Evolutionary conservation across 2,797 vertebrate genomes (phyloP).

Genomic region (Mormyrus hasselquistii): DNA sequence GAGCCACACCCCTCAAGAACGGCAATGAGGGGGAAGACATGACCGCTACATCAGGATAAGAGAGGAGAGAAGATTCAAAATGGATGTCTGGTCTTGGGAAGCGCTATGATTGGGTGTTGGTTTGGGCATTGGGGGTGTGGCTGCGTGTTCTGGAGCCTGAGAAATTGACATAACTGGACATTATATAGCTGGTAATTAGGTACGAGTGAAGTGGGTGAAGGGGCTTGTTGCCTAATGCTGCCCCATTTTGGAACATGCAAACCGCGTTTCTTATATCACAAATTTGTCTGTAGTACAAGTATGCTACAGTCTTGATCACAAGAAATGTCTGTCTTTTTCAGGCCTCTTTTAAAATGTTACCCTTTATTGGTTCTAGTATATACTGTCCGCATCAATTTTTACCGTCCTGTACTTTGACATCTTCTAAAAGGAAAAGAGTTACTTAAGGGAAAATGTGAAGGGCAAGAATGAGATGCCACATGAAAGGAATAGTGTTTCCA

Average conservation of each 20-base stretch:
- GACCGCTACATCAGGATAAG: not conserved
- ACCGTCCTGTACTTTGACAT: not conserved
- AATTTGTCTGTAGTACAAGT: not conserved
- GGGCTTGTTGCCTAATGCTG: not conserved
- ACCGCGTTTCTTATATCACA: not conserved
- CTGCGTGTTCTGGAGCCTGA: not conserved
- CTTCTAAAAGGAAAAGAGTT: not conserved
- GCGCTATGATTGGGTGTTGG: not conserved
- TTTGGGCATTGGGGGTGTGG: not conserved
- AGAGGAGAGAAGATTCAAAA: not conserved
- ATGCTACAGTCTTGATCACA: not conserved
- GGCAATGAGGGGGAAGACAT: not conserved
- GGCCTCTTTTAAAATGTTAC: not conserved
- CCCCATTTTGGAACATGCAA: not conserved
- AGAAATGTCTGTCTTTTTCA: not conserved
- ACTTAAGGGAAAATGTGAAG: conserved; percentile 25
- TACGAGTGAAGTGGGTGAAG: not conserved
- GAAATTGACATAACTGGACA: not conserved
- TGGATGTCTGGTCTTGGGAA: not conserved
- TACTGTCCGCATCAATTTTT: not conserved
- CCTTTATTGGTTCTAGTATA: not conserved
- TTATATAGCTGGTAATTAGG: not conserved
- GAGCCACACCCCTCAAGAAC: not conserved
- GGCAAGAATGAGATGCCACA: conserved; percentile 33
- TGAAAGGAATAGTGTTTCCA: conserved; percentile 23